Conservation (phyloP, 2,113 vertebrate genomes). For the Thinocorus orbignyianus region DNA sequence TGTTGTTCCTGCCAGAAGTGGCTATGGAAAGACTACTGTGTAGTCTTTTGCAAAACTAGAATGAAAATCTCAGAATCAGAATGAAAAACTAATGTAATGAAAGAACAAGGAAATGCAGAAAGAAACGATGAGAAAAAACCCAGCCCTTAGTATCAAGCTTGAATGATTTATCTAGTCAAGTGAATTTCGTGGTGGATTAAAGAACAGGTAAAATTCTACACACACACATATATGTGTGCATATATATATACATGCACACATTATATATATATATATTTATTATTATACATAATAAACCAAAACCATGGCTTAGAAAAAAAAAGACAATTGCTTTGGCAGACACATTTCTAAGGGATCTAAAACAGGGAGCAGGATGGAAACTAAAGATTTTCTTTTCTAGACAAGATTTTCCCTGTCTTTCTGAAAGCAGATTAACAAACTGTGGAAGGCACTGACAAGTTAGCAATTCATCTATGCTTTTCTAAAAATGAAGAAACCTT, state of each 20-base stretch:
- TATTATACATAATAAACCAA: neutral
- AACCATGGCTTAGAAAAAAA: neutral
- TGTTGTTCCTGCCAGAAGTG: neutral
- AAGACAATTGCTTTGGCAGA: neutral
- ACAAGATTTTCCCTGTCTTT: neutral
- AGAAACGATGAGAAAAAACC: neutral
- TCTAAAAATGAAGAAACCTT: neutral
- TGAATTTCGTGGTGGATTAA: neutral
- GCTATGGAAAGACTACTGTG: accelerated
- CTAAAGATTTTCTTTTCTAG: neutral
- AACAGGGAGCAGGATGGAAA: neutral
- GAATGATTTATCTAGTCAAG: neutral
- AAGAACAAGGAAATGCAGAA: neutral
- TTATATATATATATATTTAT: neutral
- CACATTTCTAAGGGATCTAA: neutral
- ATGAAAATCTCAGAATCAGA: neutral
- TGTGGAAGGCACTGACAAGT: neutral
- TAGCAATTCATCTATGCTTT: neutral
- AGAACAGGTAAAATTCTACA: neutral
- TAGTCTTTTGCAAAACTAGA: neutral
- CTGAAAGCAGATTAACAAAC: neutral
- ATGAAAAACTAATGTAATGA: neutral
- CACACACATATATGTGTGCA: accelerated
- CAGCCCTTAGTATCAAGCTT: neutral
- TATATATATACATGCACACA: accelerated